These are phyloP conservation scores for Eupithecia vulgata DNA, from an alignment of 2,888 invertebrate genomes.

Conservation along the genomic window DNA sequence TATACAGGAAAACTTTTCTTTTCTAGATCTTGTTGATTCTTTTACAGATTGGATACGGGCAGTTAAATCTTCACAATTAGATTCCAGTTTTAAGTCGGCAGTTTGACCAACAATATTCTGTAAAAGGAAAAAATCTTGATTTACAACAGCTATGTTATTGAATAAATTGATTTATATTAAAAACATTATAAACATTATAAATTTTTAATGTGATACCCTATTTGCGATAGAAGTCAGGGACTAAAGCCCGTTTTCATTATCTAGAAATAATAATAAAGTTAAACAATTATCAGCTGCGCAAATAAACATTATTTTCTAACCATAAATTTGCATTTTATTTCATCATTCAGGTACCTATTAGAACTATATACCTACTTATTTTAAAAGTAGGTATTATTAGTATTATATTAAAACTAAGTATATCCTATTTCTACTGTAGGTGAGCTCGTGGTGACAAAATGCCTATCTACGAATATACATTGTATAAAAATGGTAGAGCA, in stretches of 20 bases:
- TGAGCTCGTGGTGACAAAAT: background rate
- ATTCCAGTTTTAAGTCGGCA: slow-evolving; percentile 13
- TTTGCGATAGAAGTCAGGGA: background rate
- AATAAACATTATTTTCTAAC: background rate
- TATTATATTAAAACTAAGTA: no score
- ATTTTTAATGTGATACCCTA: no score
- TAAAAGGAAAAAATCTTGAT: slow-evolving; percentile 7
- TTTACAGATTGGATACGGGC: slow-evolving; percentile 42
- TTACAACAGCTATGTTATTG: background rate
- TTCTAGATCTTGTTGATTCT: slow-evolving; percentile 41
- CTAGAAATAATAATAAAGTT: background rate
- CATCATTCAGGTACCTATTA: background rate
- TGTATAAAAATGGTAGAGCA: background rate
- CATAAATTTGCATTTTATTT: background rate
- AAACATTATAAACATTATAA: no score
- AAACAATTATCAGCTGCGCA: background rate
- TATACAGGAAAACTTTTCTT: slow-evolving; percentile 48
- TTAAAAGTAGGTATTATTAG: no score
- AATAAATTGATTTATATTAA: no score
- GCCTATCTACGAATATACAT: background rate
- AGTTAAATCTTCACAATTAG: slow-evolving; percentile 30
- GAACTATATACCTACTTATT: background rate
- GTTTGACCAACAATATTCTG: slow-evolving; percentile 18
- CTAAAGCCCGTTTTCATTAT: background rate
- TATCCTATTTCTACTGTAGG: background rate